Evolutionary conservation across 2,888 invertebrate species (phyloP), one percentile per base, ranked within the genome.

Genomic region (Rhyacophila evoluta): DNA sequence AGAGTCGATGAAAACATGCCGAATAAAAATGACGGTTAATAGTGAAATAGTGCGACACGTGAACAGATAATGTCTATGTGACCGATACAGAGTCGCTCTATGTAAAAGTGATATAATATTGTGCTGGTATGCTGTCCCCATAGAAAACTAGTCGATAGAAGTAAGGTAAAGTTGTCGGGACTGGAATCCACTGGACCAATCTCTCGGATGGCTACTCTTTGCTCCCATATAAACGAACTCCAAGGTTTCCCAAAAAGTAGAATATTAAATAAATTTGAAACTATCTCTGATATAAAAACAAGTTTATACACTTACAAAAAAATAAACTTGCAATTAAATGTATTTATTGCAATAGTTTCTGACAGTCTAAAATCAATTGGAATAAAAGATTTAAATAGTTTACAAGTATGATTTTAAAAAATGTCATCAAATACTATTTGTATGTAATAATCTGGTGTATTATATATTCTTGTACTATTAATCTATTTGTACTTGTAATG

Each of bases 21-120:
- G 19, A 55, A n/a, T 19, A 70, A 78, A n/a, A 70, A 74, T 74
- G 78, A 78, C 78, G 71, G 78, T 74, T 78, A 78, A 74, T 74
- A 74, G 78, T 78, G 74, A 78, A 78, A 78, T 78, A 74, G 69
- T 70, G 41, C 33, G 78, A 74, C 78, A 74, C 39, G 69, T 78
- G 78, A 74, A 78, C 74, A 25, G 25, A 55, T 55, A n/a, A n/a
- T n/a, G n/a, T n/a, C n/a, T n/a, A 55, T 19, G 55, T 55, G 55
- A 19, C 55, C 55, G 19, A 55, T 55, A 25, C 55, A 55, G 19
- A 55, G 19, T 19, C 19, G 19, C 19, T 19, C 25, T 10, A n/a
- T 55, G 55, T 8, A 25, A 39, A 78, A 39, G 41, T 69, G n/a
- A 29, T 55, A 25, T 55, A 25, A 55, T 55, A 19, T 6, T 55